phyloP scores from a whole-genome alignment of 2,888 invertebrate species.

The Aproaerema taeniolella region DNA sequence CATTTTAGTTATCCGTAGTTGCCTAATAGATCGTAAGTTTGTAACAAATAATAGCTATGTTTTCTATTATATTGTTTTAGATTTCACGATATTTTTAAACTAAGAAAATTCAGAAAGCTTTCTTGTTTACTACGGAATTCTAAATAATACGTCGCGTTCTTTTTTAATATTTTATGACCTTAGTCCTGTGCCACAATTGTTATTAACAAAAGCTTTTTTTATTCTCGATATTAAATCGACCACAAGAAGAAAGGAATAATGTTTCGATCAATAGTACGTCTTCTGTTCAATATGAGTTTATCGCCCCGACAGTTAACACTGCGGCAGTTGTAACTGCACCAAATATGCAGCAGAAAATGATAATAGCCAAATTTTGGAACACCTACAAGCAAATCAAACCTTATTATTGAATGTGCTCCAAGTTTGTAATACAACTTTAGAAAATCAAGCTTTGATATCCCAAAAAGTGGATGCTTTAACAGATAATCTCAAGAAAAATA shows the following conservation, averaged over 20 bases:
- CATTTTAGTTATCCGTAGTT: too few relatives aligned
- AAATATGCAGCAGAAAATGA: background rate
- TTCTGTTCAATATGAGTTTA: background rate
- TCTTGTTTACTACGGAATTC: too few relatives aligned
- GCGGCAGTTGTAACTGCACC: background rate
- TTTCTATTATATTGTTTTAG: background rate
- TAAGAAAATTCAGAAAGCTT: background rate
- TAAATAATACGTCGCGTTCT: too few relatives aligned
- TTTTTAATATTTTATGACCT: too few relatives aligned
- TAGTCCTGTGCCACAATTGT: too few relatives aligned
- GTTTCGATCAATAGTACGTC: background rate
- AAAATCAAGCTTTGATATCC: background rate
- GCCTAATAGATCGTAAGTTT: background rate
- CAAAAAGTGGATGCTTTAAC: background rate
- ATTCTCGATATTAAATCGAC: background rate
- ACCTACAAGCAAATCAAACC: background rate
- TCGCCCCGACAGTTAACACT: background rate
- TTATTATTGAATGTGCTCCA: background rate
- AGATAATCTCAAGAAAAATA: background rate
- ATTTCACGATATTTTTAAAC: too few relatives aligned
- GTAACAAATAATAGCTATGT: background rate
- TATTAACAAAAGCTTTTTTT: background rate
- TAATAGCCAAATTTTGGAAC: background rate
- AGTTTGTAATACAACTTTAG: background rate
- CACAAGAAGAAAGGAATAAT: background rate